phyloP scores from a whole-genome alignment of 1,140 invertebrate species.

The Drosophila aff. region DNA sequence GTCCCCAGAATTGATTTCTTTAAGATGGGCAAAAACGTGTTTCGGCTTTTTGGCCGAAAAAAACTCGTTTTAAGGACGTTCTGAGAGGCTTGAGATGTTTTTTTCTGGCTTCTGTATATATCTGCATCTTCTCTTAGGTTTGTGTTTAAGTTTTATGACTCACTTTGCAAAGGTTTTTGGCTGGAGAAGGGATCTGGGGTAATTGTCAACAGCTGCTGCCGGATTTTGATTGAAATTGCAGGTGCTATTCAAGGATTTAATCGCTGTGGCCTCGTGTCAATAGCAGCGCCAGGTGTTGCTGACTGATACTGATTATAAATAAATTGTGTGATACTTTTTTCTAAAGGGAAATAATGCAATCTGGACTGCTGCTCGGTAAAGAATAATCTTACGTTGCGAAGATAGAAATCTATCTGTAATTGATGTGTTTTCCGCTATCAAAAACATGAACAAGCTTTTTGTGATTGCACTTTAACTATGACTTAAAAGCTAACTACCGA shows the following conservation, averaged over 20 bases:
- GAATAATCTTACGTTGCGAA: background rate
- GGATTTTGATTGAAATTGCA: constrained; percentile 19
- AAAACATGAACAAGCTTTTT: background rate
- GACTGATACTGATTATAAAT: background rate
- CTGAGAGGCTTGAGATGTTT: constrained; percentile 9
- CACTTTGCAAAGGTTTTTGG: constrained; percentile 43
- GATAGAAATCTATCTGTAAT: background rate
- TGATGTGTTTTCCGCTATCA: background rate
- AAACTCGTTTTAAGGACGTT: constrained; percentile 76
- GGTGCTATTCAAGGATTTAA: constrained; percentile 15
- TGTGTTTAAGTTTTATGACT: constrained; percentile 57
- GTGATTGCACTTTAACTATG: constrained; percentile 2
- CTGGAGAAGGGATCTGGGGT: background rate
- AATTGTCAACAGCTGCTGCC: constrained; percentile 14
- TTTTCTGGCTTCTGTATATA: constrained; percentile 15
- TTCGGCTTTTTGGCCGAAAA: constrained; percentile 53
- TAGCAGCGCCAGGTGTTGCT: background rate
- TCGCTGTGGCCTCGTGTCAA: constrained; percentile 21
- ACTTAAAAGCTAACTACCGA: background rate
- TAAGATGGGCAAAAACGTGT: constrained; percentile 70
- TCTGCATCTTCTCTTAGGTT: constrained; percentile 41
- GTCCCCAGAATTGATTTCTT: constrained; percentile 66
- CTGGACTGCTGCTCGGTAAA: background rate
- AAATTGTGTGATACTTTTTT: background rate
- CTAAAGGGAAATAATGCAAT: background rate